Evolutionary conservation across 1,140 invertebrate species (phyloP), one percentile per base, ranked within the genome.

Genomic region (Mylabris phalerata): DNA sequence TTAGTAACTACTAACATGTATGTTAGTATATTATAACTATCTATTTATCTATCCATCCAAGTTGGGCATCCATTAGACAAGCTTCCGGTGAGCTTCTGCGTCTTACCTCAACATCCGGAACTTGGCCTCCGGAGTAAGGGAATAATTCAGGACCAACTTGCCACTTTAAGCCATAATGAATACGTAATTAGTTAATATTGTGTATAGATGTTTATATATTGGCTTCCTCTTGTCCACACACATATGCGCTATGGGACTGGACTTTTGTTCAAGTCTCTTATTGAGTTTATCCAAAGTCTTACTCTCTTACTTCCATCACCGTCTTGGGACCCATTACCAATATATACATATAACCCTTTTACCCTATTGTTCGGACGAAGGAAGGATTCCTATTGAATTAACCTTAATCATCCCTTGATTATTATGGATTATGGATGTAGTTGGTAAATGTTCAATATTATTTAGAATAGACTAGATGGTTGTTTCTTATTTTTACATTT

Each of bases 121-220:
- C 67, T 69, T 64, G 65, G 67, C 64, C 66, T 62, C 63, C 66
- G 64, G 65, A 67, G 67, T 62, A 32, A 62, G 61, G 60, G 67
- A 71, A 71, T 72, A 72, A 71, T 72, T 72, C 71, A 72, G 60
- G 55, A 63, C 65, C 67, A 72, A 72, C 69, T 72, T 72, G 68
- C 71, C 69, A 72, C 68, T 72, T 68, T 71, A 72, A 72, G 69
- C 71, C 68, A 64, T 71, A 72, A 72, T 72, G 71, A 72, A 72
- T 72, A 71, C 69, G 68, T 72, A 72, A 72, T 72, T 71, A 72
- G 69, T 70, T 72, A 68, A 71, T 71, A 71, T 69, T 71, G 71
- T 69, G 51, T 32, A 32, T 32, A 32, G 32, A 32, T 32, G 32
- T 32, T 32, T 32, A 32, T 32, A 1, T 32, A 32, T 59, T 55